Evolutionary conservation across 1,140 invertebrate genomes (phyloP), one percentile per base, ranked within the genome.

Genomic region (Macrocentrus cingulum): DNA sequence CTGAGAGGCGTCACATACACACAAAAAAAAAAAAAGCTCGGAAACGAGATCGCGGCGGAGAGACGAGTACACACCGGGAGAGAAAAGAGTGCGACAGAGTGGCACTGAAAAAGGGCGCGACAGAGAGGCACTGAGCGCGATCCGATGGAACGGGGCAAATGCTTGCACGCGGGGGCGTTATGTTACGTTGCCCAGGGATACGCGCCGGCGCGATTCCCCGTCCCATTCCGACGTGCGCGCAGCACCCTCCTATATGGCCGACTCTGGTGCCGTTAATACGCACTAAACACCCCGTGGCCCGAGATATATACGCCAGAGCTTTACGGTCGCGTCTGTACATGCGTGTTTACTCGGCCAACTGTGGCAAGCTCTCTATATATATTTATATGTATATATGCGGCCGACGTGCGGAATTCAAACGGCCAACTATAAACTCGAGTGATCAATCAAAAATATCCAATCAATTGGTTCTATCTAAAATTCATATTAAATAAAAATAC

Each of bases 181-280:
- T 69, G 69, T 63, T 67, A 70, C 63, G 63, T 69, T 75, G 70
- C 56, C 71, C 71, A 73, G 74, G 71, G 72, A 66, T 69, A 75
- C 73, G 72, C 72, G 73, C 73, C 72, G 18, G 71, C 73, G 73
- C 67, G 44, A 70, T 61, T 62, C 60, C 65, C 64, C 59, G 49
- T 58, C 51, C 70, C 70, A n/a, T n/a, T 72, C 70, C 70, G 68
- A 69, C 62, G 46, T 37, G 37, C 51, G 19, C 25, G 45, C 58
- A 32, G n/a, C 53, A 19, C 39, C 29, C 53, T 48, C 13, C 59
- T 62, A 63, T n/a, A n/a, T 69, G 62, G 61, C 64, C 56, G 64
- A 63, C 64, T 69, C 59, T 39, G 36, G 60, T 57, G 61, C 65
- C 57, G 56, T 70, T 75, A 73, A 72, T 73, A 71, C 70, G 63